Evolutionary conservation across 1,140 invertebrate species (phyloP), one percentile per base, ranked within the genome.

Genomic region (Telenomus remus): DNA sequence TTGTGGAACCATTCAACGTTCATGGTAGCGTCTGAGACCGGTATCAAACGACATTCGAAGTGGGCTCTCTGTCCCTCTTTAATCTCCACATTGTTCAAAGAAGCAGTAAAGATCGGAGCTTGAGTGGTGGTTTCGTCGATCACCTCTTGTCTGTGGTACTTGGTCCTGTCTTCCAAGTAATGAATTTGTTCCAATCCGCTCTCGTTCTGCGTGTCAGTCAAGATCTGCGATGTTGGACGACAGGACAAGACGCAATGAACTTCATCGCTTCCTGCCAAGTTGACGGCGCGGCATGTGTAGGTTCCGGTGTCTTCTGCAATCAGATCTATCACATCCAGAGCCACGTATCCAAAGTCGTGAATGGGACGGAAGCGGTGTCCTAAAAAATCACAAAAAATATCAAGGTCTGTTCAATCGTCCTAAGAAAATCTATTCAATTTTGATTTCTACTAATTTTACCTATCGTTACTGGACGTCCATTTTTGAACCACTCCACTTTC

Each of bases 1-100:
- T 99, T 97, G 72, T 97, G 96, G 89, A 96, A 98, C 98, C 98
- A 99, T 89, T 98, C 96, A 0, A 99, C 96, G 85, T 95, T 96
- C 94, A 99, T 95, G 0, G 95, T 95, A 0, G 95, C 91, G 89
- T 99, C 98, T 39, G 97, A 98, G 14, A 98, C 95, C 7, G 98
- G 98, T 79, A 98, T 96, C 9, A 99, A 87, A 35, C 97, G 92
- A 80, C 95, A 97, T 87, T 99, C 98, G 82, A 99, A 99, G 82
- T 99, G 97, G 19, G 96, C 96, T 49, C 96, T 89, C 84, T 99
- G 96, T 13, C 96, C 96, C 90, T 99, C 98, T 83, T 95, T 95
- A 57, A 99, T 95, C 80, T 97, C 93, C 27, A 96, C 92, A 80
- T 95, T 96, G 82, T 96, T 96, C 56, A 97, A 87, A 0, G 95